Evolutionary conservation across 2,113 vertebrate species (phyloP), one percentile per base, ranked within the genome.

Genomic region (Clarias gariepinus): DNA sequence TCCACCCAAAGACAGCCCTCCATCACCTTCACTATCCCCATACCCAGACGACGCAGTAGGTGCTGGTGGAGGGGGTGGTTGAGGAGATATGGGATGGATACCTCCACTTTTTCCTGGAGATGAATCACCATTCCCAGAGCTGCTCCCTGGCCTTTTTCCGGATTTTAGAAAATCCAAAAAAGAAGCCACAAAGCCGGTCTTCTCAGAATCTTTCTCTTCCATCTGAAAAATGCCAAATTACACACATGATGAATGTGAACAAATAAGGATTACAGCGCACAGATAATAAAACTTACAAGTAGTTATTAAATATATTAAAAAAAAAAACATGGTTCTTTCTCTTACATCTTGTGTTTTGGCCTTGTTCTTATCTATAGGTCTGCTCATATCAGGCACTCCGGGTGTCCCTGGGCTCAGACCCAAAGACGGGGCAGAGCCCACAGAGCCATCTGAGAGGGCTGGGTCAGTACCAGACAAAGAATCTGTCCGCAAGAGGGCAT

Each of bases 151-250:
- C 87, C 96, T 95, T 87, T 97, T 98, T 81, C 97, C 97, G 0
- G 97, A 96, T 88, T 98, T 98, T 52, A 98, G 95, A 87, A 98
- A 98, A 92, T 98, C 97, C 90, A 98, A 89, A 91, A 98, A 98
- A 10, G 97, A 98, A 16, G 97, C 97, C 91, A 98, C 97, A 83
- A 98, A 97, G 7, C 97, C 97, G 0, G 97, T 96, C 89, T 97
- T 97, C 90, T 98, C 97, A 0, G 96, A 96, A 84, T 97, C 96
- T 79, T 97, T 97, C 86, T 98, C 97, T 73, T 98, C 97, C 1
- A 95, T 96, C 92, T 98, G 52, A 82, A 87, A 90, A 16, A 64
- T 61, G 78, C 4, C 21, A 60, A 30, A 28, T 23, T 25, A 85
- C 76, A 53, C 10, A 53, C 28, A 53, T 21, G 13, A 57, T 19